Evolutionary conservation across 2,113 vertebrate genomes (phyloP).

Genomic region (Pagrus major): DNA sequence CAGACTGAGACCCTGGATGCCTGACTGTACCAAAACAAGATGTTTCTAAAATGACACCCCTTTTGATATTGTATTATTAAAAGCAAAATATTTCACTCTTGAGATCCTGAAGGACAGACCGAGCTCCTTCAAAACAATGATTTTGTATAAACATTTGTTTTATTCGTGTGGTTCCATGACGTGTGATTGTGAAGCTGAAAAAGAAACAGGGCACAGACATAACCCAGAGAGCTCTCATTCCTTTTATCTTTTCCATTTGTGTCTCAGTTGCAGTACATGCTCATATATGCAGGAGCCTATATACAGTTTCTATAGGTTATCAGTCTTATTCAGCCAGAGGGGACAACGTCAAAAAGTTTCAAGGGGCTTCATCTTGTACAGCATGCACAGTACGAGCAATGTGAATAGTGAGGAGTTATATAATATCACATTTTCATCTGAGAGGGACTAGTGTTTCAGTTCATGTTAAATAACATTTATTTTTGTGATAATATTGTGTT

Average conservation of each 20-base stretch:
- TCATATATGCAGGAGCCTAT: not conserved
- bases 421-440: not conserved
- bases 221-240: not conserved
- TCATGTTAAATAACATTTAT: not conserved
- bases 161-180: not conserved
- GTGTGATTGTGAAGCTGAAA: slow-evolving; percentile 1
- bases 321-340: not conserved
- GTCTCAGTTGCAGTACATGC: not conserved
- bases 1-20: slow-evolving; percentile 6
- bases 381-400: not conserved
- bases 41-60: not conserved
- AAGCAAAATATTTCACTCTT: not conserved
- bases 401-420: not conserved
- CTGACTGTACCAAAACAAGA: not conserved
- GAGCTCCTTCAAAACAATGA: not conserved
- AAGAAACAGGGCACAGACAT: not conserved
- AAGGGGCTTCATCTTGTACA: not conserved
- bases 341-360: not conserved
- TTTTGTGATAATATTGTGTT: not conserved
- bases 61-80: not conserved
- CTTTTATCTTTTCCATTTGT: not conserved
- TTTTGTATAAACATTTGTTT: slow-evolving; percentile 20
- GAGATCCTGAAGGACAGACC: not conserved
- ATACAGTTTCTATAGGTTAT: not conserved
- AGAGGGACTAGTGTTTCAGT: not conserved